Conservation (phyloP, 2,113 vertebrate species). For the Martes martes region DNA sequence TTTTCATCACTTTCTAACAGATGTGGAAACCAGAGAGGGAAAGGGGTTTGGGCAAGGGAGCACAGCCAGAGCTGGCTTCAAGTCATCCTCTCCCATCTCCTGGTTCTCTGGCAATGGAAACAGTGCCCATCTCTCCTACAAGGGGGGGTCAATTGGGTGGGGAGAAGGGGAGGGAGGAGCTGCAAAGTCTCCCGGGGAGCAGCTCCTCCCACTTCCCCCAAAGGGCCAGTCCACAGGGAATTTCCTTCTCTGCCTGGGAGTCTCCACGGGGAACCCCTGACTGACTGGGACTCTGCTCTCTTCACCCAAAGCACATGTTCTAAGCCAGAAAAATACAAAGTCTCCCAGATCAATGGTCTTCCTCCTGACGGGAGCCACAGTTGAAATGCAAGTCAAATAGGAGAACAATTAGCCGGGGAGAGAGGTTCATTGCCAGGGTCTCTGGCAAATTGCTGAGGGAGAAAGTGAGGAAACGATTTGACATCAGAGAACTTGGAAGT, state of each 20-base stretch:
- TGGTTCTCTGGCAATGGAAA: background rate
- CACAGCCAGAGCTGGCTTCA: background rate
- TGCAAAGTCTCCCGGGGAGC: background rate
- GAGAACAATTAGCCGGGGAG: background rate
- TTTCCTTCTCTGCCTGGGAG: background rate
- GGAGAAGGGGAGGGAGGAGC: background rate
- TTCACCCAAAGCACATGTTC: background rate
- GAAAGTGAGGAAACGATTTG: background rate
- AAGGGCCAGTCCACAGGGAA: background rate
- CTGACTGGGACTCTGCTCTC: background rate
- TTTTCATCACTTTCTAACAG: background rate
- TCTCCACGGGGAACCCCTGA: background rate
- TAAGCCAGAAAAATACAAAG: background rate
- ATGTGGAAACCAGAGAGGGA: background rate
- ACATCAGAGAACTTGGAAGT: conserved; percentile 24
- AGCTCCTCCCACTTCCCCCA: background rate
- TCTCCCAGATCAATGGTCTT: background rate
- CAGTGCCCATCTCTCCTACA: background rate
- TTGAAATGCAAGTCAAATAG: background rate
- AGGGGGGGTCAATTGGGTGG: background rate
- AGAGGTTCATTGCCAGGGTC: background rate
- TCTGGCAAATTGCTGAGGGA: background rate
- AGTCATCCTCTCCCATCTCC: background rate
- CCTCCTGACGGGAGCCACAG: background rate
- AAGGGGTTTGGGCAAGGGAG: background rate